Conservation (phyloP, 2,888 invertebrate genomes). For the Brachypalpus laphriformis region DNA sequence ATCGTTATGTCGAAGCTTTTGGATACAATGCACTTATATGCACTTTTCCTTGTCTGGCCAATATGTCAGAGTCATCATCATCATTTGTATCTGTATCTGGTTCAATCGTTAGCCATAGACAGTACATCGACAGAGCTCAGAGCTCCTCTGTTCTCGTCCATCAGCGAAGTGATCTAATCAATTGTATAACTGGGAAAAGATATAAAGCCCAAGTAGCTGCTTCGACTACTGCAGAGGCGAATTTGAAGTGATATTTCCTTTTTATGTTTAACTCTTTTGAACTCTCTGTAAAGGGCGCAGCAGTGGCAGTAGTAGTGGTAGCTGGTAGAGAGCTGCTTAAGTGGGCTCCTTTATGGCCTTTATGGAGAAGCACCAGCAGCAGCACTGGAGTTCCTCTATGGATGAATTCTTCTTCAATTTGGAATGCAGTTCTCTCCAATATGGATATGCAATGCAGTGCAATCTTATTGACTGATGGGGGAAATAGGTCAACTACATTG, state of each 20-base stretch:
- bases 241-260: constrained; percentile 69
- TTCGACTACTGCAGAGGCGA: constrained; percentile 18
- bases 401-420: constrained; percentile 57
- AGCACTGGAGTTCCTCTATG: background rate
- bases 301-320: background rate
- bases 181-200: constrained; percentile 62
- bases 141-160: constrained; percentile 20
- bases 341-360: constrained; percentile 50
- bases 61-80: constrained; percentile 64
- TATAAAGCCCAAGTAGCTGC: constrained; percentile 8
- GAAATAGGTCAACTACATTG: constrained; percentile 72
- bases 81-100: constrained; percentile 55
- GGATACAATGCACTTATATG: constrained; percentile 49
- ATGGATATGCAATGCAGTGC: constrained; percentile 27
- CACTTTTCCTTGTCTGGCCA: constrained; percentile 55
- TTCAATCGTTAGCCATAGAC: constrained; percentile 39
- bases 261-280: constrained; percentile 65
- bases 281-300: constrained; percentile 38
- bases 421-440: constrained; percentile 36
- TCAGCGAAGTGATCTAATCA: constrained; percentile 68
- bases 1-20: constrained; percentile 49
- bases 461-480: constrained; percentile 53
- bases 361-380: constrained; percentile 1
- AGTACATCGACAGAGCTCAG: constrained; percentile 31
- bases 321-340: constrained; percentile 29